Evolutionary conservation across 2,797 vertebrate species (phyloP).

Genomic region (Uromys caudimaculatus): DNA sequence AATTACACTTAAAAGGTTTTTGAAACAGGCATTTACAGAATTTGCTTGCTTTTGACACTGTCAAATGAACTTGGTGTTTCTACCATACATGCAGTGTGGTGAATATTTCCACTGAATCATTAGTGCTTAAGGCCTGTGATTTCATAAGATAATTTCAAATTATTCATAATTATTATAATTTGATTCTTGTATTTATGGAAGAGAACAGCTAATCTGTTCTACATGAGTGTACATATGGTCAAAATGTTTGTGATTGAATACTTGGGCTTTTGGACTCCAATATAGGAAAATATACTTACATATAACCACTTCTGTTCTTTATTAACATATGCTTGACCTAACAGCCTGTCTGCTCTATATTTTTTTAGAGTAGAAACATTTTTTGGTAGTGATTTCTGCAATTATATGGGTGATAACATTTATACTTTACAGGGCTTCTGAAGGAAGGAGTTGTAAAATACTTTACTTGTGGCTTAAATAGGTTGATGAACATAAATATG

Average conservation of each 20-base stretch:
- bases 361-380: slow-evolving; percentile 63
- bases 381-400: slow-evolving; percentile 65
- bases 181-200: slow-evolving; percentile 69
- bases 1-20: slow-evolving; percentile 82
- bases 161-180: slow-evolving; percentile 77
- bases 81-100: slow-evolving; percentile 80
- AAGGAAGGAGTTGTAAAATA: slow-evolving; percentile 38
- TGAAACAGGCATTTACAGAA: slow-evolving; percentile 80
- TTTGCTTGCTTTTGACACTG: slow-evolving; percentile 81
- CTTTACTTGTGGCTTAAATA: slow-evolving; percentile 56
- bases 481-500: slow-evolving; percentile 61
- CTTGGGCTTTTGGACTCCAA: slow-evolving; percentile 72
- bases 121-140: slow-evolving; percentile 71
- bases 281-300: slow-evolving; percentile 63
- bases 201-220: slow-evolving; percentile 74
- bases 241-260: slow-evolving; percentile 78
- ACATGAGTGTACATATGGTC: slow-evolving; percentile 73
- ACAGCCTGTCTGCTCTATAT: slow-evolving; percentile 69
- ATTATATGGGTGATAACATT: slow-evolving; percentile 63
- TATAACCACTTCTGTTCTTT: slow-evolving; percentile 66
- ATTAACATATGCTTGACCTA: slow-evolving; percentile 68
- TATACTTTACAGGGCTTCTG: slow-evolving; percentile 67
- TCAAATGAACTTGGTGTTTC: slow-evolving; percentile 85
- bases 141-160: slow-evolving; percentile 84
- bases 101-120: slow-evolving; percentile 84